Percentiles rank a stretch among this genome's conserved stretches.
These are phyloP conservation scores for Drosophila rhopaloa DNA, from an alignment of 1,140 invertebrate species.

Conservation along the genomic window DNA sequence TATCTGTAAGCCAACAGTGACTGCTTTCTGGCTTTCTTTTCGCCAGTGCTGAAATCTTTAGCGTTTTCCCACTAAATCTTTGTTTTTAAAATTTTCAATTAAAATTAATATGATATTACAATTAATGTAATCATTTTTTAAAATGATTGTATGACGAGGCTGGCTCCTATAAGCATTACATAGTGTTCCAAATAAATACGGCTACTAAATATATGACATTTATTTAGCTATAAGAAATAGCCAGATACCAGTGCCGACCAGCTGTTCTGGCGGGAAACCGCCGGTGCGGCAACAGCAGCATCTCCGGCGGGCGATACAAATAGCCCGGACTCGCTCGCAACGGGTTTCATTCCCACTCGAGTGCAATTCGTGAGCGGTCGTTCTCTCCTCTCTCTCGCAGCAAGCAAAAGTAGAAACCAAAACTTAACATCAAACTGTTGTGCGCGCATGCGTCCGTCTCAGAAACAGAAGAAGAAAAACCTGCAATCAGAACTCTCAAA, in stretches of 20 bases:
- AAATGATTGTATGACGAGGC: no score
- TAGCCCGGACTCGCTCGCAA: conserved; percentile 49
- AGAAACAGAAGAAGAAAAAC: conserved; percentile 7
- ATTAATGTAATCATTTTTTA: no score
- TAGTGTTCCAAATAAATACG: no score
- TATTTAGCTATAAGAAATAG: not conserved
- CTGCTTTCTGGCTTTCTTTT: not conserved
- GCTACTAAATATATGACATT: no score
- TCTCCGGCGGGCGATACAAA: conserved; percentile 41
- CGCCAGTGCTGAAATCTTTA: not conserved
- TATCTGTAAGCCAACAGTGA: conserved; percentile 10
- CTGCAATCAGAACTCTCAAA: conserved; percentile 37
- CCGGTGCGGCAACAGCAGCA: not conserved
- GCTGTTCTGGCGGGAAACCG: conserved; percentile 2
- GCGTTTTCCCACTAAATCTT: not conserved
- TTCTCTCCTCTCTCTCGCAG: conserved; percentile 19
- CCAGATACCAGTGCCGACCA: not conserved
- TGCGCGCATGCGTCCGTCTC: conserved; percentile 45
- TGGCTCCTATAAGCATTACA: no score
- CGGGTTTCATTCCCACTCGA: conserved; percentile 69
- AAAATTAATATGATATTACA: no score
- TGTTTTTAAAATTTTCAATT: no score
- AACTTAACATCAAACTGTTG: conserved; percentile 28
- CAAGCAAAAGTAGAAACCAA: conserved; percentile 22
- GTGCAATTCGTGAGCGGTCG: conserved; percentile 71